Conservation (phyloP, 1,140 invertebrate genomes). For the Temnothorax nylanderi region DNA sequence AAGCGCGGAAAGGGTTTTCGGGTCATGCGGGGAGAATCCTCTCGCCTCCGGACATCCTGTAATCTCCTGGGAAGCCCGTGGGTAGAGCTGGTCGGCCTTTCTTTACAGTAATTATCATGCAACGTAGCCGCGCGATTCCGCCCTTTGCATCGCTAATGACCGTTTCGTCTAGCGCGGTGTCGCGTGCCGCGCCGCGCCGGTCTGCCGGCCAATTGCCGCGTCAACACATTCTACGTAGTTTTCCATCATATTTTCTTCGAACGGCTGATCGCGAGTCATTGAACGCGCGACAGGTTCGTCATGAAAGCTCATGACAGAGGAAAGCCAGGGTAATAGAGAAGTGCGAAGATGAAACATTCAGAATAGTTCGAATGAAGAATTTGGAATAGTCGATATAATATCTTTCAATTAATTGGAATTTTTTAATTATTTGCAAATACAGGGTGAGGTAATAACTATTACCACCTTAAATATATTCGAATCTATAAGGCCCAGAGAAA, state of each 20-base stretch:
- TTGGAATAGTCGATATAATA: background rate
- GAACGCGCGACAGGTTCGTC: slow-evolving; percentile 59
- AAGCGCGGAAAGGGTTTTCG: slow-evolving; percentile 67
- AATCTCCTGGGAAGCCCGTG: slow-evolving; percentile 75
- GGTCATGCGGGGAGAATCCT: slow-evolving; percentile 65
- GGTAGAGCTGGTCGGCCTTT: slow-evolving; percentile 65
- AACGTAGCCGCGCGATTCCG: slow-evolving; percentile 76
- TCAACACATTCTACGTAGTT: slow-evolving; percentile 64
- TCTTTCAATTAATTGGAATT: background rate
- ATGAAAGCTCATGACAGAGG: slow-evolving; percentile 43
- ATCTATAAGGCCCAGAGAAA: too few species aligned
- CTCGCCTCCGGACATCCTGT: slow-evolving; percentile 83
- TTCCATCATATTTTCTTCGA: slow-evolving; percentile 60
- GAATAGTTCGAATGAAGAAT: background rate
- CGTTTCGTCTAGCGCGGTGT: slow-evolving; percentile 74
- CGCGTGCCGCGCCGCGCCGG: slow-evolving; percentile 79
- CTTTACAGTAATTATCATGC: slow-evolving; percentile 82
- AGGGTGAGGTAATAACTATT: too few species aligned
- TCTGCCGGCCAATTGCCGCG: slow-evolving; percentile 56
- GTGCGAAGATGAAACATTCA: background rate
- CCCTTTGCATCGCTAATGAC: slow-evolving; percentile 82
- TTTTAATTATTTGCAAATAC: too few species aligned
- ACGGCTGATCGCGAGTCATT: slow-evolving; percentile 67
- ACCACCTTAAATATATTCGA: too few species aligned
- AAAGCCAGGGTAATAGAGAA: background rate